Conservation (phyloP, 2,888 invertebrate genomes). For the Amblyjoppa fuscipennis region DNA sequence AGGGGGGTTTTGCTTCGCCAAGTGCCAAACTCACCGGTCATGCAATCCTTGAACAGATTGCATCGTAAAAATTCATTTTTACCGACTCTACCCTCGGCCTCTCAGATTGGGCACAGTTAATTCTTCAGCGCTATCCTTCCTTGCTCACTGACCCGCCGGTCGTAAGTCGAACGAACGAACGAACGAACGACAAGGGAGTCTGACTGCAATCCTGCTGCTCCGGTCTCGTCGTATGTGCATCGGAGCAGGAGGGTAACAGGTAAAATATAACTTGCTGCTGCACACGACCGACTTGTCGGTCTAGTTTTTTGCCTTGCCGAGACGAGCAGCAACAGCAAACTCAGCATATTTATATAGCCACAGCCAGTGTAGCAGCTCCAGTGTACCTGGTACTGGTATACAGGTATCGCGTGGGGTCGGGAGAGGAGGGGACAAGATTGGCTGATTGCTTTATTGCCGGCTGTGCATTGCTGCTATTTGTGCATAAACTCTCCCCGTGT, state of each 20-base stretch:
- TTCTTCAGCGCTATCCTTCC: constrained; percentile 22
- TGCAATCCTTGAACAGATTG: constrained; percentile 45
- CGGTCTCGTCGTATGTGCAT: constrained; percentile 31
- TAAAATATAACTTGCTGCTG: constrained; percentile 56
- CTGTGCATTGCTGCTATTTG: constrained; percentile 61
- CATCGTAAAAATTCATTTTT: constrained; percentile 60
- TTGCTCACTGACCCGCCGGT: constrained; percentile 9
- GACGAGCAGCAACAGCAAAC: constrained; percentile 23
- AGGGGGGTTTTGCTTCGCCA: constrained; percentile 20
- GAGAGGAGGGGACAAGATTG: constrained; percentile 54
- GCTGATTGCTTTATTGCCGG: constrained; percentile 74
- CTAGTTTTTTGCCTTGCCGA: constrained; percentile 71
- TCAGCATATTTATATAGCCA: constrained; percentile 28
- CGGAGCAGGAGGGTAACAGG: constrained; percentile 58
- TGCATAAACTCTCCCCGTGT: constrained; percentile 47
- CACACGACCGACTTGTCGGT: constrained; percentile 64
- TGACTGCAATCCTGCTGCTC: constrained; percentile 38
- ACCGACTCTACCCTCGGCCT: constrained; percentile 1
- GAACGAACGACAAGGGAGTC: constrained; percentile 33
- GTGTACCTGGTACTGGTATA: not conserved
- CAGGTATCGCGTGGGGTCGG: not conserved
- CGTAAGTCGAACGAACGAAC: constrained; percentile 17
- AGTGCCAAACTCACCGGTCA: constrained; percentile 23
- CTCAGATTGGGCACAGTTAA: constrained; percentile 51
- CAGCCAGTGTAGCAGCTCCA: not conserved